Base-by-base conservation (phyloP, 2,888 invertebrate genomes). In the Meteorus cinctellus region DNA sequence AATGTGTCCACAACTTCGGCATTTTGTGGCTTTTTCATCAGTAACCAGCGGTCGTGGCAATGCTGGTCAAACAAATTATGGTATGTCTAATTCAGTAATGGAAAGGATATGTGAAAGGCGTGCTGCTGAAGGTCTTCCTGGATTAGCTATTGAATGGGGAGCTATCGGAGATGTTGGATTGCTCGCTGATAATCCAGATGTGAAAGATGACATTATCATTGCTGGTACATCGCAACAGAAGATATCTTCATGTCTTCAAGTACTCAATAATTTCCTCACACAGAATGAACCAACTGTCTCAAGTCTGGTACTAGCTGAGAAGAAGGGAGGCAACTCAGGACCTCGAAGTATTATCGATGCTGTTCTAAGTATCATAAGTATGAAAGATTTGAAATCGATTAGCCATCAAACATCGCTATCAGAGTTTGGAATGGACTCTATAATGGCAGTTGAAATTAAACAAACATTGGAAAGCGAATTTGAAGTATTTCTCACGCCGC, bases 401-500 rank as follows among this genome's bases (percentile, higher is more conserved):
- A 94, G 95, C 63, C 92, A 93, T 78, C 93, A 94, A 84, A 92
- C 94, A 0, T 93, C 94, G 0, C 91, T 99, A 1, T 96, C 96
- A 1, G 98, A 98, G 88, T 91, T 99, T 79, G 98, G 98, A 48
- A 96, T 99, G 94, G 98, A 99, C 90, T 98, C 98, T 1, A 94
- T 98, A 91, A 98, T 97, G 97, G 97, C 96, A 0, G 96, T 98
- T 0, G 98, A 99, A 90, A 97, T 99, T 82, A 98, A 98, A 83
- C 97, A 98, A 90, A 95, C 95, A 0, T 89, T 98, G 1, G 97
- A 98, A 88, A 91, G 96, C 83, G 96, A 97, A 87, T 97, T 95
- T 86, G 97, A 98, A 86, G 91, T 98, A 72, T 94, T 94, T 87
- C 91, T 98, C 4, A 94, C 96, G 0, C 94, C 97, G 5, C 95